Conservation (phyloP, 2,888 invertebrate genomes). For the Leptothorax acervorum region DNA sequence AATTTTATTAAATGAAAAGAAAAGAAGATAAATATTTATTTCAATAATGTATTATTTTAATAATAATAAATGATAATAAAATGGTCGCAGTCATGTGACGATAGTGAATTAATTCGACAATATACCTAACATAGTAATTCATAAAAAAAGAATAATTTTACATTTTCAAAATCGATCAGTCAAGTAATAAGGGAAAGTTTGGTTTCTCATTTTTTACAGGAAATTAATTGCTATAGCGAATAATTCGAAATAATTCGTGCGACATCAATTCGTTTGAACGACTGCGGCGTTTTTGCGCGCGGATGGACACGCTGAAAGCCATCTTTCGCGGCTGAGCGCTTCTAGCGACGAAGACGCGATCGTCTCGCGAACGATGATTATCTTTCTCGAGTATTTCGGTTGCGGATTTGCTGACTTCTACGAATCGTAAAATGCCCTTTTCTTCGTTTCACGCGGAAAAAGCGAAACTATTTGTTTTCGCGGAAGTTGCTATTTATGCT, state of each 20-base stretch:
- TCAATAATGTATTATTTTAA: not conserved
- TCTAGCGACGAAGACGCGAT: constrained; percentile 1
- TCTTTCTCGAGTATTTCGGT: constrained; percentile 1
- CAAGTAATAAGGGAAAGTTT: not conserved
- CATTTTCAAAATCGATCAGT: not conserved
- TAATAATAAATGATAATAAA: not conserved
- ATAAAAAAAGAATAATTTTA: not conserved
- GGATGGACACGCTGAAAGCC: not conserved
- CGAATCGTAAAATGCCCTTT: constrained; percentile 22
- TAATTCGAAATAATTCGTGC: constrained; percentile 15
- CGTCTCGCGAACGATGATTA: constrained; percentile 17
- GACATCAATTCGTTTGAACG: constrained; percentile 22
- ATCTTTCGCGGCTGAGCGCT: constrained; percentile 14
- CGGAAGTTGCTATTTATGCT: not conserved
- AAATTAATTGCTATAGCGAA: not conserved
- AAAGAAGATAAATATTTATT: not conserved
- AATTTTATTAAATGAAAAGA: not conserved
- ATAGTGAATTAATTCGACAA: not conserved
- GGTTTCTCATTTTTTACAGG: not conserved
- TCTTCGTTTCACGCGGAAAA: not conserved
- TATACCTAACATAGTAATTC: not conserved
- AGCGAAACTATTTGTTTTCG: not conserved
- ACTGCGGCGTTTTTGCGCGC: not conserved
- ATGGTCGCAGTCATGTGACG: not conserved
- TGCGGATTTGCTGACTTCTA: constrained; percentile 7